These are phyloP conservation scores for Bradynema listronoti DNA, from an alignment of 1,140 invertebrate genomes.

Conservation along the genomic window DNA sequence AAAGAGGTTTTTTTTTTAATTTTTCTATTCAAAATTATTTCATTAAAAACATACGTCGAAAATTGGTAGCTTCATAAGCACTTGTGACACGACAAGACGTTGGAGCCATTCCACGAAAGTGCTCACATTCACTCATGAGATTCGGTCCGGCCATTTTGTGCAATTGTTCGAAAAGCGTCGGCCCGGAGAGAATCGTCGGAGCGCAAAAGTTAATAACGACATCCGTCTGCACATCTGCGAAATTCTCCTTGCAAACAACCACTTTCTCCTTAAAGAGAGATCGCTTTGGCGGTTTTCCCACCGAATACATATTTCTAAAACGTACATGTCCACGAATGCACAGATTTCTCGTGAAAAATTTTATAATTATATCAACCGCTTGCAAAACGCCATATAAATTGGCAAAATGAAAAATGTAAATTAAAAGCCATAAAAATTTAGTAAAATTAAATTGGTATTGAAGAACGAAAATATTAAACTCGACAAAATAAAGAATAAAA, in stretches of 20 bases:
- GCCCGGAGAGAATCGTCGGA: slow-evolving; percentile 20
- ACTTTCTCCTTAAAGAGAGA: slow-evolving; percentile 14
- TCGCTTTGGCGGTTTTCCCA: slow-evolving; percentile 2
- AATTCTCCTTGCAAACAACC: slow-evolving; percentile 8
- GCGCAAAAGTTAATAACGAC: slow-evolving; percentile 25
- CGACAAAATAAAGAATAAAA: no score
- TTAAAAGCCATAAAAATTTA: no score
- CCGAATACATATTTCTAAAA: no score
- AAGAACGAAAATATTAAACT: no score
- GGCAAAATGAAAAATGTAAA: no score
- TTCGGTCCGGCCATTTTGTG: slow-evolving; percentile 22
- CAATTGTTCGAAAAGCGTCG: slow-evolving; percentile 19
- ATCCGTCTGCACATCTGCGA: background rate
- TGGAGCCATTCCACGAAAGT: slow-evolving; percentile 22
- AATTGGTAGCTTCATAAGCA: slow-evolving; percentile 24
- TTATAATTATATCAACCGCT: no score
- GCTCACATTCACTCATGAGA: slow-evolving; percentile 13
- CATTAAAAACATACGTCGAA: slow-evolving; percentile 16
- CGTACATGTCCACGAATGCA: no score
- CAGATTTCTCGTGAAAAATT: no score
- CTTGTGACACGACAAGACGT: slow-evolving; percentile 22
- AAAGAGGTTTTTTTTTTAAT: no score
- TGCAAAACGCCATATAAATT: no score
- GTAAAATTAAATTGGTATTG: no score
- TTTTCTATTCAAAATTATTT: background rate